Base-by-base conservation (phyloP, 2,113 vertebrate species). In the Leucopsar rothschildi region DNA sequence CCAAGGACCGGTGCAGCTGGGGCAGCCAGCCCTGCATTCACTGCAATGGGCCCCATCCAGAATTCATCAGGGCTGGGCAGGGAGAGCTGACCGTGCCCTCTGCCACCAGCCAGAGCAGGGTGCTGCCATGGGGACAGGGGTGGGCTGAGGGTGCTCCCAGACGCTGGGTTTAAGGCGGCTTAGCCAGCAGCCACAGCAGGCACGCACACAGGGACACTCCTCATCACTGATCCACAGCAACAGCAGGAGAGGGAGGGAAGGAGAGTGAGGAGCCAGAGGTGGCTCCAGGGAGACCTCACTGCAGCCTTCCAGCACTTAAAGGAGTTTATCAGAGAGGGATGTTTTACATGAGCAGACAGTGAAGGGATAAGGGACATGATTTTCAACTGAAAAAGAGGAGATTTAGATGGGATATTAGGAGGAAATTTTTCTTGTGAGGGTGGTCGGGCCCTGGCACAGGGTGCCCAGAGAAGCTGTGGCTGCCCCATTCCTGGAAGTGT, bases 161-260 rank as follows among this genome's bases (percentile, higher is more conserved):
- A 7, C 5, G 3, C n/a, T 4, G 70, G n/a, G n/a, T 59, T 72
- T 63, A 47, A 82, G 37, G 13, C 69, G 73, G 77, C 69, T 81
- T 20, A 37, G 78, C 61, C 5, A 5, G 2, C 57, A n/a, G 76
- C 56, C 82, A 39, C 16, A 1, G 61, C 6, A 1, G 89, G 75
- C 42, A 17, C 4, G 1, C 14, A 5, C 6, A 2, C 20, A 20
- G 0, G 3, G 68, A 19, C 4, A 1, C 39, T 52, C 31, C 49
- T 27, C 49, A 3, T 2, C 37, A 7, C 49, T 20, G 53, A 66
- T 6, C 55, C 3, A 1, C 39, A 20, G 6, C 35, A 35, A 2
- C 31, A 64, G 80, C 75, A 12, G 53, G 19, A 66, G 22, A 57
- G 49, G 53, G 45, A 42, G 70, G 44, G 45, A 27, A 63, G 11